Base-by-base conservation (phyloP, 2,797 vertebrate genomes). In the Xyrichtys novacula region DNA sequence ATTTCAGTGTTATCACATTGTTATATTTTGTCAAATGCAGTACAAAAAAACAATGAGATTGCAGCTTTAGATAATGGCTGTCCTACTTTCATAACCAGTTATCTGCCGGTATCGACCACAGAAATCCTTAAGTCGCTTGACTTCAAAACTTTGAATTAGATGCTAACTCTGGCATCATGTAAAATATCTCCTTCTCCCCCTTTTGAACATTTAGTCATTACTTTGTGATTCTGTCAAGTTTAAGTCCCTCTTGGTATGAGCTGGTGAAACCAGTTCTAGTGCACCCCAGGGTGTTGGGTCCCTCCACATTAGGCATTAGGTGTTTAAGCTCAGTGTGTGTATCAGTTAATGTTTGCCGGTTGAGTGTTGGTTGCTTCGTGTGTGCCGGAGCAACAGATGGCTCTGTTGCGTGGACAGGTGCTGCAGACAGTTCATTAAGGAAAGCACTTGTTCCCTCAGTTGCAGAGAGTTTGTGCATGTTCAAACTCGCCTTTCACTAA, bases 301-400 rank as follows among this genome's bases (percentile, higher is more conserved):
- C 4, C 76, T 47, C 38, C 70, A 69, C 83, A 60, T 32, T 42
- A 17, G 32, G 25, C 83, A 60, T 32, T 42, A 17, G 32, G 25
- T 20, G 12, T 28, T 64, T 26, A 40, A 36, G 57, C 55, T 62
- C 9, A 36, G 8, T 15, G 12, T 29, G 56, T 61, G 23, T 32
- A 6, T 56, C 48, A 5, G 54, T 34, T 16, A 0, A 11, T 58
- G 72, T n/a, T 36, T 23, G 25, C 39, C 7, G 40, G 11, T 3
- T 31, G 56, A 55, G 54, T 48, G 23, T 17, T 47, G 38, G 71
- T 55, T 42, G 25, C 28, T 23, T 9, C 31, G 48, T 19, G 61
- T 16, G 40, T 60, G 56, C n/a, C 20, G 46, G 54, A 2, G 53
- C 43, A 80, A 34, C 79, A 84, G 83, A 78, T 81, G 85, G 81